phyloP scores from a whole-genome alignment of 2,113 vertebrate species.

The Turdus rufiventris region DNA sequence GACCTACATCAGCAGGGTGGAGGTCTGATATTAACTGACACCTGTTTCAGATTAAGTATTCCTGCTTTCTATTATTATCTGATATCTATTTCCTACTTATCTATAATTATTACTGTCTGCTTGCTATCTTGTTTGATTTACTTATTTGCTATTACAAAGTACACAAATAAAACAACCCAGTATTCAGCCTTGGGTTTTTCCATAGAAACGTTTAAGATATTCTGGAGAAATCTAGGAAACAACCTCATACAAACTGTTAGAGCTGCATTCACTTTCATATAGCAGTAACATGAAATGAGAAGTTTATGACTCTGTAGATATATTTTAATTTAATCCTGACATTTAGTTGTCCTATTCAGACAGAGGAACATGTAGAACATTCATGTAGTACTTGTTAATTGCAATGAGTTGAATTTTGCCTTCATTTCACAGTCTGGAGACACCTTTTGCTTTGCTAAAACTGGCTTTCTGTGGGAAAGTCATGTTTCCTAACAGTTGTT shows the following conservation, averaged over 20 bases:
- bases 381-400: background rate
- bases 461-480: background rate
- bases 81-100: background rate
- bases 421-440: background rate
- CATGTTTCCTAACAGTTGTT: background rate
- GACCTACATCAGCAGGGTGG: background rate
- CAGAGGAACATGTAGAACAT: background rate
- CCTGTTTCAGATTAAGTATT: background rate
- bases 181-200: background rate
- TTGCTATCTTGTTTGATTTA: background rate
- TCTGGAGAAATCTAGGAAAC: background rate
- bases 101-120: background rate
- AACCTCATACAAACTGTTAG: background rate
- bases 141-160: background rate
- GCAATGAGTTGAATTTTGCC: background rate
- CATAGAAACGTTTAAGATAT: background rate
- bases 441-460: background rate
- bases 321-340: background rate
- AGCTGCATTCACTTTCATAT: background rate
- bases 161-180: background rate
- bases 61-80: background rate
- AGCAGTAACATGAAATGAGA: background rate
- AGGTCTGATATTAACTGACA: background rate
- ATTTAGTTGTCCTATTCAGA: background rate
- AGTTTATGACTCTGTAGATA: background rate